Base-by-base conservation (phyloP, 2,888 invertebrate species). In the Tenthredo livida region DNA sequence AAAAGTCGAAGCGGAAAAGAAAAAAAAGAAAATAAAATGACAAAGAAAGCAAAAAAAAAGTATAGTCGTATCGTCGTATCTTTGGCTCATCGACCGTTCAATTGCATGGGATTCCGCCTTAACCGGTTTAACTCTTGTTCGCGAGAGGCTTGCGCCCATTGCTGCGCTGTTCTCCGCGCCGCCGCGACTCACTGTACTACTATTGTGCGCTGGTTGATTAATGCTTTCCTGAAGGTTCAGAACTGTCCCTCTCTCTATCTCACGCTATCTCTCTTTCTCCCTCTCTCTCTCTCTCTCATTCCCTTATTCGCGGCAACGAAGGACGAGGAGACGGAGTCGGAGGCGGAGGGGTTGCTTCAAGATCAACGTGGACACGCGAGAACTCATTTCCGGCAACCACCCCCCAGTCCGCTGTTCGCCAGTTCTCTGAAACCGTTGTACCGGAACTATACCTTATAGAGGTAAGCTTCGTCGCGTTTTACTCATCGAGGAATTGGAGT, bases 341-440 rank as follows among this genome's bases (percentile, higher is more conserved):
- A 29, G 37, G 29, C 47, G 54, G 33, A n/a, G 25, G n/a, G 67
- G 67, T 47, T 70, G 70, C 83, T 67, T 33, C 29, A 83, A 83
- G 83, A 83, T 83, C 83, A 73, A 75, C 89, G 88, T 89, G 90
- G 90, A 89, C 91, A 90, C 89, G 90, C 90, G 90, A 91, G 89
- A 91, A 91, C 90, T 91, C 91, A 91, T 91, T 91, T 91, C 91
- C 91, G 91, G 88, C 88, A 86, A 87, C 85, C 83, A 67, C 33
- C 54, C 54, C 29, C 12, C 47, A 50, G 10, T 80, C 21, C 58
- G 58, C 58, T 80, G 70, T 83, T 83, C 83, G 33, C 43, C 67
- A 47, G 33, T 70, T 83, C 83, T 80, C 58, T 61, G 80, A 80
- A 61, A 80, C 80, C 80, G 58, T 50, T 80, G 61, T 61, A 80